Evolutionary conservation across 2,113 vertebrate species (phyloP).

Genomic region (Misgurnus anguillicaudatus): DNA sequence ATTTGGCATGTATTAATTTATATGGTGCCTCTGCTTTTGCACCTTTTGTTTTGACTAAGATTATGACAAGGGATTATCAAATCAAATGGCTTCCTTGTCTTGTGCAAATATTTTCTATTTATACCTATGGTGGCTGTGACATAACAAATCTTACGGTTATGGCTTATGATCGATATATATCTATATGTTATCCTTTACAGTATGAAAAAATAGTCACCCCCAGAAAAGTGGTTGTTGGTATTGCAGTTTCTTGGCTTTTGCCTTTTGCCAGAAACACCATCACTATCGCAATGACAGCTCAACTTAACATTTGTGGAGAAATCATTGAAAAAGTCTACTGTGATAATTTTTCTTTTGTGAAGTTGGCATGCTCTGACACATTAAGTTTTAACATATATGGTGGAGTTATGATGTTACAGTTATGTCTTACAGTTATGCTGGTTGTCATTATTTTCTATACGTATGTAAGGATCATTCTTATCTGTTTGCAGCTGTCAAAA

Average conservation of each 20-base stretch:
- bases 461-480: constrained; percentile 34
- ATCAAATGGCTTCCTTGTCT: constrained; percentile 52
- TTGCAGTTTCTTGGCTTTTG: constrained; percentile 42
- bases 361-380: constrained; percentile 36
- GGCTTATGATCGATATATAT: constrained; percentile 56
- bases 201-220: constrained; percentile 52
- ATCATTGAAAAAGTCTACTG: constrained; percentile 49
- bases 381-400: constrained; percentile 31
- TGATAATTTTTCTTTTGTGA: constrained; percentile 42
- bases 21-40: constrained; percentile 41
- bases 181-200: constrained; percentile 53
- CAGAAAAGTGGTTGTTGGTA: constrained; percentile 2
- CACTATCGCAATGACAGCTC: constrained; percentile 18
- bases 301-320: constrained; percentile 20
- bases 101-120: constrained; percentile 55
- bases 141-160: constrained; percentile 55
- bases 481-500: constrained; percentile 36
- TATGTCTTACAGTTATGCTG: constrained; percentile 4
- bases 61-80: constrained; percentile 42
- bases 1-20: constrained; percentile 46
- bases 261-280: constrained; percentile 19
- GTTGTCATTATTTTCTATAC: constrained; percentile 36
- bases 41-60: constrained; percentile 44
- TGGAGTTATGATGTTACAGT: background rate
- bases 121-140: constrained; percentile 42